Evolutionary conservation across 2,797 vertebrate genomes (phyloP).

Genomic region (Rhinatrema bivittatum): DNA sequence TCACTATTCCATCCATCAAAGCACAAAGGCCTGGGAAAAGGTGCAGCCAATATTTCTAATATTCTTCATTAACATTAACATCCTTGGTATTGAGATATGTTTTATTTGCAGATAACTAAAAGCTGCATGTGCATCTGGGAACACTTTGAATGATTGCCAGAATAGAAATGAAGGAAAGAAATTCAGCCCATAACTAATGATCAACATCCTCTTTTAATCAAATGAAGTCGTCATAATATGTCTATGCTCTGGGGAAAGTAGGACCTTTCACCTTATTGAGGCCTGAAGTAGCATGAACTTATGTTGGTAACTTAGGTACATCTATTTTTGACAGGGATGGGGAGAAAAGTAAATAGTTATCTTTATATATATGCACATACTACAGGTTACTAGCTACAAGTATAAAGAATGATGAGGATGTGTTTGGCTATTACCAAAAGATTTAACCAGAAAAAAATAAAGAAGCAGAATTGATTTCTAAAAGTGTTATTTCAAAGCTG

Average conservation of each 20-base stretch:
- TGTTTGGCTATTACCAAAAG: no score
- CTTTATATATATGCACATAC: no score
- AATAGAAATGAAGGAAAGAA: constrained; percentile 38
- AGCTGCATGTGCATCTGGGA: constrained; percentile 54
- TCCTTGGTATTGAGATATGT: constrained; percentile 49
- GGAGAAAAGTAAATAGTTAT: not conserved
- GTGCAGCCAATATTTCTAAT: constrained; percentile 36
- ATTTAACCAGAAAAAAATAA: no score
- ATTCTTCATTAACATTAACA: constrained; percentile 45
- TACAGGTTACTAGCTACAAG: no score
- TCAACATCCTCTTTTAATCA: constrained; percentile 69
- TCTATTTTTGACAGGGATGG: not conserved
- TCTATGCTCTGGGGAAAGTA: constrained; percentile 52
- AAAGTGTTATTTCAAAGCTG: no score
- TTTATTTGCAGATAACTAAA: constrained; percentile 58
- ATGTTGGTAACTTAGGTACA: constrained; percentile 14
- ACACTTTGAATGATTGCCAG: constrained; percentile 60
- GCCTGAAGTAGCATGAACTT: constrained; percentile 55
- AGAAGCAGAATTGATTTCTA: no score
- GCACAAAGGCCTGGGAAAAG: constrained; percentile 33
- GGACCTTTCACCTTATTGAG: constrained; percentile 56
- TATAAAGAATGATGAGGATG: no score
- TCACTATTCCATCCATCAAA: constrained; percentile 58
- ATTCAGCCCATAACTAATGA: constrained; percentile 60
- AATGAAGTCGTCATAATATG: constrained; percentile 61